Conservation (phyloP, 2,888 invertebrate species). For the Zeuzera pyrina region DNA sequence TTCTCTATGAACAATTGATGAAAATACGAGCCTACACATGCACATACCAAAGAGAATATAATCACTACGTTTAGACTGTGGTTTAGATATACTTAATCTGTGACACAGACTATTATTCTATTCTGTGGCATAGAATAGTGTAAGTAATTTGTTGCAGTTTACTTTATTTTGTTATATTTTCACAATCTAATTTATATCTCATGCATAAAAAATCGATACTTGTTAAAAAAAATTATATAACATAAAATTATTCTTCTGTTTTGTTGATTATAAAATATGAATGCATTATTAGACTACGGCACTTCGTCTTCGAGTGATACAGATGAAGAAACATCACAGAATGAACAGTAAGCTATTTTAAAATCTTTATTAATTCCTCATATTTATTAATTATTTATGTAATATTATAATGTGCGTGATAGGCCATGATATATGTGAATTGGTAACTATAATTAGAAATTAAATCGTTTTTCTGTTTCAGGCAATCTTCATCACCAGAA, state of each 20-base stretch:
- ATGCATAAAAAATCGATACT: not conserved
- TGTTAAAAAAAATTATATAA: not conserved
- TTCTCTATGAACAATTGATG: no score
- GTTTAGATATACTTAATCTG: no score
- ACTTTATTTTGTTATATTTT: no score
- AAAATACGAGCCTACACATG: no score
- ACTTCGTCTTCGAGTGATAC: slow-evolving; percentile 58
- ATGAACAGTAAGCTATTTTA: slow-evolving; percentile 44
- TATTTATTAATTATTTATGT: not conserved
- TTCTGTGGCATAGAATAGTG: no score
- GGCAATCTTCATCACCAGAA: slow-evolving; percentile 9
- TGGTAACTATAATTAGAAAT: not conserved
- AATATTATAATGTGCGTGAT: not conserved
- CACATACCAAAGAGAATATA: no score
- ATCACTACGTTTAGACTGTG: no score
- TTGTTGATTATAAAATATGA: slow-evolving; percentile 43
- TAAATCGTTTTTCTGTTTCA: slow-evolving; percentile 5
- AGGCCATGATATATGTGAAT: not conserved
- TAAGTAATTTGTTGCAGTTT: no score
- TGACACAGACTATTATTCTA: no score
- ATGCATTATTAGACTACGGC: slow-evolving; percentile 80
- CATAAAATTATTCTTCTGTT: not conserved
- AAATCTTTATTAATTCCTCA: slow-evolving; percentile 14
- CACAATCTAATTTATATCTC: not conserved
- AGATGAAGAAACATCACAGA: slow-evolving; percentile 54